Conservation (phyloP, 2,888 invertebrate genomes). For the Iphiclides podalirius region DNA sequence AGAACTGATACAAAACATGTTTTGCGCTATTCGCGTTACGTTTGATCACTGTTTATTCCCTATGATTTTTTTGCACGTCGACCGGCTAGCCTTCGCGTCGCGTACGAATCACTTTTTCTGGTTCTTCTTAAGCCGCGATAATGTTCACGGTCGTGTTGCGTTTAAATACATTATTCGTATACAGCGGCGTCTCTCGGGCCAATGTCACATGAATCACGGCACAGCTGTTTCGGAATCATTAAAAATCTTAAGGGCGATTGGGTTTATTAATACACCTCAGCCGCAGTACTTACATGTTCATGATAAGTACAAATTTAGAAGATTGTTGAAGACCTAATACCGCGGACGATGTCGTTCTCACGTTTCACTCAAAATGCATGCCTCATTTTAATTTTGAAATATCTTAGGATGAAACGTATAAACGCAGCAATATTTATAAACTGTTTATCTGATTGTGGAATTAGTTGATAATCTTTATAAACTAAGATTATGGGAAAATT, state of each 20-base stretch:
- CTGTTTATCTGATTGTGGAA: too few species aligned
- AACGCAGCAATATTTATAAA: too few species aligned
- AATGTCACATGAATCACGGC: slow-evolving; percentile 71
- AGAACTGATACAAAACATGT: slow-evolving; percentile 37
- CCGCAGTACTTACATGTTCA: slow-evolving; percentile 41
- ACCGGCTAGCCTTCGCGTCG: slow-evolving; percentile 18
- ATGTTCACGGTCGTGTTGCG: slow-evolving; percentile 54
- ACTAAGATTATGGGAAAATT: too few species aligned
- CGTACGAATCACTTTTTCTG: slow-evolving; percentile 35
- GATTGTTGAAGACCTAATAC: slow-evolving; percentile 21
- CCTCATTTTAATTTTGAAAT: not conserved
- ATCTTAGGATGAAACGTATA: too few species aligned
- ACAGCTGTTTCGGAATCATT: slow-evolving; percentile 69
- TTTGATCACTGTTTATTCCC: slow-evolving; percentile 26
- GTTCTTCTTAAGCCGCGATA: slow-evolving; percentile 53
- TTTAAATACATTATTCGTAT: slow-evolving; percentile 55
- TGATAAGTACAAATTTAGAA: slow-evolving; percentile 18
- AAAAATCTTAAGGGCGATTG: slow-evolving; percentile 71
- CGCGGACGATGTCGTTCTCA: slow-evolving; percentile 15
- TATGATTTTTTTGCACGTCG: slow-evolving; percentile 3
- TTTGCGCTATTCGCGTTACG: slow-evolving; percentile 56
- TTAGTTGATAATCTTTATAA: too few species aligned
- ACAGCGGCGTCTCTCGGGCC: slow-evolving; percentile 53
- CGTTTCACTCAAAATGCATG: slow-evolving; percentile 16
- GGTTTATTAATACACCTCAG: slow-evolving; percentile 55